A percentile compares a stretch with the other conserved stretches of the same genome.
Conservation (phyloP, 2,888 invertebrate species). For the Drosophila maculinotata region DNA sequence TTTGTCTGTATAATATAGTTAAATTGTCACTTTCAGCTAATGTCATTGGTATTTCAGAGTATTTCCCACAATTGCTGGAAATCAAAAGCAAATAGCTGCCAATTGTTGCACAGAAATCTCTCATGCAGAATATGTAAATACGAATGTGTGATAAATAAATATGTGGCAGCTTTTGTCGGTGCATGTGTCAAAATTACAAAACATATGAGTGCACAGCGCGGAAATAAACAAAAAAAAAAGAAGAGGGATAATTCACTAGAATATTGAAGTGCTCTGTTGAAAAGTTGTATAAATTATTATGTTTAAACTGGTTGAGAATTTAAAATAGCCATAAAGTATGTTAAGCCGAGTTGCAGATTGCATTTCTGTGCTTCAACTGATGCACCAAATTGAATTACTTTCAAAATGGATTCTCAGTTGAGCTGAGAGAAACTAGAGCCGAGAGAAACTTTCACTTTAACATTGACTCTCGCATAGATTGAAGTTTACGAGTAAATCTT, state of each 20-base stretch:
- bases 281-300: conserved; percentile 18
- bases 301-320: conserved; percentile 18
- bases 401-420: conserved; percentile 11
- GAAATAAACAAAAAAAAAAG: conserved; percentile 5
- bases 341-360: conserved; percentile 19
- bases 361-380: conserved; percentile 17
- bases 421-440: conserved; percentile 15
- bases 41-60: background rate
- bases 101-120: conserved; percentile 29
- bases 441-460: conserved; percentile 31
- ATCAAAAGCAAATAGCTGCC: conserved; percentile 3
- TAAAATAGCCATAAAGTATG: background rate
- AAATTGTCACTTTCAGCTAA: background rate
- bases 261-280: conserved; percentile 5
- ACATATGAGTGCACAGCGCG: conserved; percentile 24
- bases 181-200: conserved; percentile 38
- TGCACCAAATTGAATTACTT: conserved; percentile 45
- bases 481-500: conserved; percentile 51
- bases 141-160: conserved; percentile 4
- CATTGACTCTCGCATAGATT: conserved; percentile 40
- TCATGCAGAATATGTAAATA: conserved; percentile 39
- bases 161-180: conserved; percentile 14
- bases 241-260: background rate
- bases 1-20: background rate
- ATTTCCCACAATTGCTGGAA: background rate